Evolutionary conservation across 2,797 vertebrate genomes (phyloP).

Genomic region (Catostomus latipinnis): DNA sequence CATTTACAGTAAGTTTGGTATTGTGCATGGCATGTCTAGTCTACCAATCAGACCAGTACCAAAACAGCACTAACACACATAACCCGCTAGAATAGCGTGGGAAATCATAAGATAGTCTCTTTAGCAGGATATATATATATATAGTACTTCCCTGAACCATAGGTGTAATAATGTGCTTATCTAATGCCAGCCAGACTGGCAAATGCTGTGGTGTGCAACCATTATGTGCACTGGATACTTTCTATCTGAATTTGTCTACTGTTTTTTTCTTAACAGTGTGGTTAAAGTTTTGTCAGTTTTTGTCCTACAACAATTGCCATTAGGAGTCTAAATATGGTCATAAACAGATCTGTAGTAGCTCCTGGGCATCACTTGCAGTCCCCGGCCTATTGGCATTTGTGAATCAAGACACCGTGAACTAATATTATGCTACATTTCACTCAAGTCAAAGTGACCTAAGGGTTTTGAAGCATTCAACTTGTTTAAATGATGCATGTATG

Average conservation of each 20-base stretch:
- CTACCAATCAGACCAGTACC: no score
- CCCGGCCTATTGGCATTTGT: background rate
- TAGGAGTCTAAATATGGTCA: slow-evolving; percentile 2
- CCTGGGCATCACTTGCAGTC: background rate
- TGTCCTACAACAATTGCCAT: background rate
- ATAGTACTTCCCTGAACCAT: background rate
- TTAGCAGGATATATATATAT: no score
- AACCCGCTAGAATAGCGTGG: no score
- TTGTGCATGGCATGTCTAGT: no score
- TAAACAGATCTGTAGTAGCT: slow-evolving; percentile 5
- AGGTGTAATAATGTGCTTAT: background rate
- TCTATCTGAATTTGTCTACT: background rate
- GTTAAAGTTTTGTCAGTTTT: background rate
- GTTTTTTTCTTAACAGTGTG: background rate
- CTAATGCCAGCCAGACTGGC: background rate
- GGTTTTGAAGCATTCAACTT: background rate
- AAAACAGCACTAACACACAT: no score
- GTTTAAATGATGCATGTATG: background rate
- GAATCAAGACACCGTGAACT: slow-evolving; percentile 2
- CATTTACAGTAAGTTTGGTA: no score
- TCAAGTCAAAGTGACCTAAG: background rate
- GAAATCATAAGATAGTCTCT: no score
- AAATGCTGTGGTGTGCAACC: background rate
- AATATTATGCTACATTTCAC: slow-evolving; percentile 13
- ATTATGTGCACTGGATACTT: slow-evolving; percentile 7